Evolutionary conservation across 2,113 vertebrate genomes (phyloP).

Genomic region (Peromyscus californicus): DNA sequence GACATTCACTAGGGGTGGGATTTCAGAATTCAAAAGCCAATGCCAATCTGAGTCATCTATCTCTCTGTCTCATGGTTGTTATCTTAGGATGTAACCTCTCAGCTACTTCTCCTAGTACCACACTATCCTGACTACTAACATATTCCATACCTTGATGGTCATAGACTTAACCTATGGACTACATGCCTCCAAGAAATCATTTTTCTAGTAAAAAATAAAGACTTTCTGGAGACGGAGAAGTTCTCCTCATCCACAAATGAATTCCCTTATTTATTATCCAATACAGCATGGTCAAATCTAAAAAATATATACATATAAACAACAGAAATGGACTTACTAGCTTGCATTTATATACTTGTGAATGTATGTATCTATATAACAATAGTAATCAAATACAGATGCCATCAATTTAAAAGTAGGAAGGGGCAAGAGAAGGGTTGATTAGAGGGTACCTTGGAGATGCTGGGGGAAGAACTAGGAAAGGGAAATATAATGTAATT

Average conservation of each 20-base stretch:
- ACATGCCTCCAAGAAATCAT: neutral
- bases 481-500: neutral
- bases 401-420: neutral
- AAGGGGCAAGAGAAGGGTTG: neutral
- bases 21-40: neutral
- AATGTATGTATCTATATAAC: neutral
- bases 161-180: neutral
- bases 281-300: neutral
- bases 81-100: neutral
- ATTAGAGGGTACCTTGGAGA: neutral
- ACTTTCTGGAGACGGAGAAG: neutral
- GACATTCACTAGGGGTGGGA: neutral
- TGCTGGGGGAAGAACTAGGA: neutral
- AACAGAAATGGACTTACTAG: neutral
- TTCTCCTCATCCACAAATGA: neutral
- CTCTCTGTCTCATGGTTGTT: neutral
- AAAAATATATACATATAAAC: neutral
- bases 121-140: neutral
- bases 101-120: neutral
- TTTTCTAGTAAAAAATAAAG: neutral
- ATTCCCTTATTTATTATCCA: neutral
- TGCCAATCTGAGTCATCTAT: neutral
- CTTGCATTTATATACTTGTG: neutral
- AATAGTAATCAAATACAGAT: neutral
- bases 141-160: neutral